Conservation (phyloP, 2,888 invertebrate species). For the Synanthedon tipuliformis region DNA sequence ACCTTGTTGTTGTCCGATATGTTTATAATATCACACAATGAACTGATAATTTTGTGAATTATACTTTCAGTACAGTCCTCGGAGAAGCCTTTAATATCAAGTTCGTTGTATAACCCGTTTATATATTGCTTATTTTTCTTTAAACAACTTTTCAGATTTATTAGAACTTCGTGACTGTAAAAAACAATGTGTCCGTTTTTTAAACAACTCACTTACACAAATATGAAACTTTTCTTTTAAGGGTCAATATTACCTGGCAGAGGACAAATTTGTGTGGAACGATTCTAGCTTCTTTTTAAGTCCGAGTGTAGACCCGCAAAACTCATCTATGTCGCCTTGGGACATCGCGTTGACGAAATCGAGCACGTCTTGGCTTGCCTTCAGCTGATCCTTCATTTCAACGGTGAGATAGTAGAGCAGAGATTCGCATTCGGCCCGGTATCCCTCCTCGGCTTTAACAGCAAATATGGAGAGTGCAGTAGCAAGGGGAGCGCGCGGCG, state of each 20-base stretch:
- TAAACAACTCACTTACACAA: background rate
- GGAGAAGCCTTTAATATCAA: constrained; percentile 72
- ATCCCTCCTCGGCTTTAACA: constrained; percentile 40
- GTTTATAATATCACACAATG: constrained; percentile 67
- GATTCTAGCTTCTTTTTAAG: constrained; percentile 36
- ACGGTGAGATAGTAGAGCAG: constrained; percentile 66
- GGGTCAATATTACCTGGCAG: constrained; percentile 34
- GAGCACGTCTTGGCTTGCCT: constrained; percentile 50
- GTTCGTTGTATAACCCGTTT: constrained; percentile 56
- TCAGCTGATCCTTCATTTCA: constrained; percentile 53
- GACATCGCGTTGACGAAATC: constrained; percentile 33
- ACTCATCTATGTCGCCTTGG: constrained; percentile 13
- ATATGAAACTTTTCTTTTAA: background rate
- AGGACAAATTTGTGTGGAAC: constrained; percentile 29
- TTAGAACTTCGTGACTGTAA: constrained; percentile 64
- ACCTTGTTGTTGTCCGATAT: constrained; percentile 57
- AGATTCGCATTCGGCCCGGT: constrained; percentile 32
- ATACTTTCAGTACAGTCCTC: constrained; percentile 74
- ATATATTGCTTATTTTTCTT: constrained; percentile 64
- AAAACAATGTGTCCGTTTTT: constrained; percentile 6
- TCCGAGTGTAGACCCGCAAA: constrained; percentile 18
- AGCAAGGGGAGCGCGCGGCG: constrained; percentile 59
- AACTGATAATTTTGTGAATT: constrained; percentile 73
- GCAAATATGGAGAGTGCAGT: constrained; percentile 66
- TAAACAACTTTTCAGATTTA: constrained; percentile 63